Evolutionary conservation across 2,888 invertebrate species (phyloP).

Genomic region (Dicranocentrus wangi): DNA sequence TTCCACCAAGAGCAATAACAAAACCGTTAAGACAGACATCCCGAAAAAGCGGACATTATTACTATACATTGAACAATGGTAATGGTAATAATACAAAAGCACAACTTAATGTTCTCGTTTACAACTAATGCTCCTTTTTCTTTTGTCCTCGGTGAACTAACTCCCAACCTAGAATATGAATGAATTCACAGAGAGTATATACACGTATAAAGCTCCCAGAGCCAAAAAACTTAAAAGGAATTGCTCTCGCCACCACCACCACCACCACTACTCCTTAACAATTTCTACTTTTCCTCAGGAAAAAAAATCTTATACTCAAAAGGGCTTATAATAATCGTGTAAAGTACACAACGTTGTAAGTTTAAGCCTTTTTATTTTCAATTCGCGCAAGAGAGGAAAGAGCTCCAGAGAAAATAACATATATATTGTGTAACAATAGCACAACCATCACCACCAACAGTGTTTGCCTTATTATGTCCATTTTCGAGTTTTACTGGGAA

Average conservation of each 20-base stretch:
- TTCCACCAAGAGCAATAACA: slow-evolving; percentile 36
- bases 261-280: slow-evolving; percentile 1
- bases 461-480: background rate
- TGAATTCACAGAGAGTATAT: background rate
- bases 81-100: slow-evolving; percentile 46
- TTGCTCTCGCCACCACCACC: slow-evolving; percentile 5
- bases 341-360: slow-evolving; percentile 24
- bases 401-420: no score
- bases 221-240: slow-evolving; percentile 12
- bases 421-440: no score
- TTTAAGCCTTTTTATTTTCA: slow-evolving; percentile 25
- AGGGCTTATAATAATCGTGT: slow-evolving; percentile 26
- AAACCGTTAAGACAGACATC: slow-evolving; percentile 28
- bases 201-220: background rate
- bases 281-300: background rate
- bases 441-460: slow-evolving; percentile 22
- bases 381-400: slow-evolving; percentile 4
- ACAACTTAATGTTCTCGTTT: slow-evolving; percentile 53
- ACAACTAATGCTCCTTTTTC: slow-evolving; percentile 49
- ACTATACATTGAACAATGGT: slow-evolving; percentile 38
- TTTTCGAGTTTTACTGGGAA: background rate
- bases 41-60: slow-evolving; percentile 36
- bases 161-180: background rate
- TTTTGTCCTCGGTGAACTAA: slow-evolving; percentile 10
- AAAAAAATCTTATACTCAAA: slow-evolving; percentile 7